Evolutionary conservation across 2,113 vertebrate species (phyloP).

Genomic region (Microcebus griseorufus): DNA sequence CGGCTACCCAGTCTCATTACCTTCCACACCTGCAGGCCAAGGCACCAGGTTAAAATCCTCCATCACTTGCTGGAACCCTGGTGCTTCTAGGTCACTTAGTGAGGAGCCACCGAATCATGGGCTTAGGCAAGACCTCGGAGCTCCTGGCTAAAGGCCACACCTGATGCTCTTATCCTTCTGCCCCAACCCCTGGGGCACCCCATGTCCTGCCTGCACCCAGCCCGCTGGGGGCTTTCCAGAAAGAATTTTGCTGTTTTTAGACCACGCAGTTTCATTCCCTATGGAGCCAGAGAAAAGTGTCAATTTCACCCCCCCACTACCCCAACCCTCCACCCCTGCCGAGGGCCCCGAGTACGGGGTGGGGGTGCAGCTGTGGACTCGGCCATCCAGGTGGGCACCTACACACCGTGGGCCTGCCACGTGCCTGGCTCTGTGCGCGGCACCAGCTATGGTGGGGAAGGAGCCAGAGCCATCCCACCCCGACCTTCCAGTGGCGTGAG

Average conservation of each 20-base stretch:
- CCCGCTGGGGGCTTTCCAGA: not conserved
- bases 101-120: not conserved
- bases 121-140: not conserved
- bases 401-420: rapidly evolving
- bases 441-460: rapidly evolving
- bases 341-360: not conserved
- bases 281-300: not conserved
- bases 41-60: not conserved
- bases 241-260: not conserved
- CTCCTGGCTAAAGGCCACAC: not conserved
- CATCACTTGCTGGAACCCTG: not conserved
- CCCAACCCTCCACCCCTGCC: too few species aligned
- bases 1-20: too few species aligned
- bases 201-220: rapidly evolving
- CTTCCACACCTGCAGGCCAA: not conserved
- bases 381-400: not conserved
- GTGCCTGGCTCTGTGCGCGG: not conserved
- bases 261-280: not conserved
- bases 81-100: not conserved
- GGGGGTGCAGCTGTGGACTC: too few species aligned
- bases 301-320: rapidly evolving
- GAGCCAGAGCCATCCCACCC: not conserved
- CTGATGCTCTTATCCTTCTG: not conserved
- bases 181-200: rapidly evolving
- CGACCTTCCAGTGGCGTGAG: not conserved